Evolutionary conservation across 2,888 invertebrate species (phyloP).

Genomic region (Myathropa florea): DNA sequence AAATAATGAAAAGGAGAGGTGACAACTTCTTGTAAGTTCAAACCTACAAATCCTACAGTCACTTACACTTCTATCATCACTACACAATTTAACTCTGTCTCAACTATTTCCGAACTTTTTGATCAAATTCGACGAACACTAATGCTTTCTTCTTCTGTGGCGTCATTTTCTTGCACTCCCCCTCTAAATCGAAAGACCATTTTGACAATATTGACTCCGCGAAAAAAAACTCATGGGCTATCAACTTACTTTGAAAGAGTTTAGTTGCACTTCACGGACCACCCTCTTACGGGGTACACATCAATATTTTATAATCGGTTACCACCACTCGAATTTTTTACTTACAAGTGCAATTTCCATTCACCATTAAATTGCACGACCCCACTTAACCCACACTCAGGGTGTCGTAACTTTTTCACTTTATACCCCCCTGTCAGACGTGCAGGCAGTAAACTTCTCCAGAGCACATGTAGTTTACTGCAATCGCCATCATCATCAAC

Average conservation of each 20-base stretch:
- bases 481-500: not conserved
- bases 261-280: not conserved
- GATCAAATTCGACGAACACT: too few relatives aligned
- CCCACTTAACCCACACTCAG: not conserved
- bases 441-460: not conserved
- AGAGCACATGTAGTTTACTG: not conserved
- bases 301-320: not conserved
- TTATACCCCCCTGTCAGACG: not conserved
- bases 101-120: too few relatives aligned
- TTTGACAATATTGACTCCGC: not conserved
- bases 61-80: too few relatives aligned
- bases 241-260: not conserved
- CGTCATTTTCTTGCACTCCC: too few relatives aligned
- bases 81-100: too few relatives aligned
- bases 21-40: too few relatives aligned
- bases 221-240: too few relatives aligned
- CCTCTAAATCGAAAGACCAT: not conserved
- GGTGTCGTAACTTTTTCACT: not conserved
- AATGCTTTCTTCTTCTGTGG: too few relatives aligned
- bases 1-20: too few relatives aligned
- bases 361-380: not conserved
- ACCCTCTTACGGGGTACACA: not conserved
- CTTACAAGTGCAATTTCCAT: not conserved
- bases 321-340: too few relatives aligned
- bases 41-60: too few relatives aligned